Conservation (phyloP, 2,797 vertebrate species). For the Macroramphosus scolopax region DNA sequence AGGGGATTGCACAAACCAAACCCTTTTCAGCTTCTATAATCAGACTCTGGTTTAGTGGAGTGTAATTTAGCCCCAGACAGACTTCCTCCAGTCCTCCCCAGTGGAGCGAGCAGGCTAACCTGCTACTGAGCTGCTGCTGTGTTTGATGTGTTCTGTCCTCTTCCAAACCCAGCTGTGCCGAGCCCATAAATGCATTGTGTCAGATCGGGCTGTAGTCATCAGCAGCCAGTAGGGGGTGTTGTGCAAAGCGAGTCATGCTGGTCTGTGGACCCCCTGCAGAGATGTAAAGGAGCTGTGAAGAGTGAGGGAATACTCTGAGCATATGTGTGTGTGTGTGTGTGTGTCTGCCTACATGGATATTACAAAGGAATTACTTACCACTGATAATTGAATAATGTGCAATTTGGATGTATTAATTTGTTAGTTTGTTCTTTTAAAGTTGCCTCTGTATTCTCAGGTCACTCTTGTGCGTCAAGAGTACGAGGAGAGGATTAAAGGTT, state of each 20-base stretch:
- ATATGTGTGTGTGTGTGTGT: conserved; percentile 7
- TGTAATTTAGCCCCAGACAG: conserved; percentile 79
- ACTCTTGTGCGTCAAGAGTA: conserved; percentile 84
- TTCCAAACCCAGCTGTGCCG: conserved; percentile 55
- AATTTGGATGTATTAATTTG: too few species aligned
- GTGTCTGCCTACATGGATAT: conserved; percentile 1
- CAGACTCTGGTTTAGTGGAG: conserved; percentile 75
- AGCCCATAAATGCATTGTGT: conserved; percentile 50
- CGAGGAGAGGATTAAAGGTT: conserved; percentile 86
- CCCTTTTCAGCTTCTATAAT: conserved; percentile 78
- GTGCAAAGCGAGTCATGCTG: conserved; percentile 37
- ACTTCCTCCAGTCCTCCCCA: conserved; percentile 68
- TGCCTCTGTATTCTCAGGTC: conserved; percentile 76
- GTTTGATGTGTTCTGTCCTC: conserved; percentile 63
- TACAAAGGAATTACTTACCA: not conserved
- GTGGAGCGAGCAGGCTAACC: conserved; percentile 54
- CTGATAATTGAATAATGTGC: not conserved
- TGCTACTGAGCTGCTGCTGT: conserved; percentile 48
- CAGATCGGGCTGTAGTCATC: conserved; percentile 36
- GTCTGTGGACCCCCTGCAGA: conserved; percentile 66
- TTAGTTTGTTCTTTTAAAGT: too few species aligned
- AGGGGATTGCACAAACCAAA: conserved; percentile 70
- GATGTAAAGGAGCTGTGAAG: conserved; percentile 71
- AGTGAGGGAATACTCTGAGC: conserved; percentile 65
- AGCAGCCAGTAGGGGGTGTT: conserved; percentile 67